Base-by-base conservation (phyloP, 2,113 vertebrate genomes). In the Oncorhynchus nerka region DNA sequence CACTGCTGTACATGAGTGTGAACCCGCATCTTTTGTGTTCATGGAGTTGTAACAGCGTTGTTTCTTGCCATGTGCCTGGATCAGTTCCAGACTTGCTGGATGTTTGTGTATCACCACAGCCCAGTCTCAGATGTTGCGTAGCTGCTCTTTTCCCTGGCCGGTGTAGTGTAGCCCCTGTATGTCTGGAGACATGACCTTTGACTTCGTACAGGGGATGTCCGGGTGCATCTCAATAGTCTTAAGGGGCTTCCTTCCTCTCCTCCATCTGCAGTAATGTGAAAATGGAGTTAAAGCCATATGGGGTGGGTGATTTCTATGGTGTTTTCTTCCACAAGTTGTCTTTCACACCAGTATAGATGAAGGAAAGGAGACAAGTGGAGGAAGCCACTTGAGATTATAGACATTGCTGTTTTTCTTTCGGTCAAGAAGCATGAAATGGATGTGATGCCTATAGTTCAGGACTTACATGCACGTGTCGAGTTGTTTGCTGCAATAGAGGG, bases 401-500 rank as follows among this genome's bases (percentile, higher is more conserved):
- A 22, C 59, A 51, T 49, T 75, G 74, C 71, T 73, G 49, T 75
- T 67, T 24, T 59, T 11, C 74, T 75, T 83, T 73, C 68, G 68
- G 82, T 82, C 81, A 81, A 92, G 90, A 93, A 92, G 94, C 92
- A 90, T 93, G 92, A 93, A 91, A 90, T 86, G 78, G 91, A 91
- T 93, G 91, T 91, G 91, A 85, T 88, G 90, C 91, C 92, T 84
- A 85, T 85, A 85, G 90, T 88, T 89, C 89, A 83, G 79, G 85
- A 86, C 83, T 72, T 82, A 88, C 83, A 85, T 94, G 93, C 94
- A 94, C 92, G 89, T 78, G 70, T 34, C 91, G 92, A 91, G 91
- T 91, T 90, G 92, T 93, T 90, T 92, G 89, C 92, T 93, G 92
- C 91, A 87, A 89, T 92, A 93, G 92, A 91, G 87, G 92, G 88